A percentile compares a stretch with the other conserved stretches of the same genome.
These are phyloP conservation scores for Rhagonycha fulva DNA, from an alignment of 2,888 invertebrate genomes.

Conservation along the genomic window DNA sequence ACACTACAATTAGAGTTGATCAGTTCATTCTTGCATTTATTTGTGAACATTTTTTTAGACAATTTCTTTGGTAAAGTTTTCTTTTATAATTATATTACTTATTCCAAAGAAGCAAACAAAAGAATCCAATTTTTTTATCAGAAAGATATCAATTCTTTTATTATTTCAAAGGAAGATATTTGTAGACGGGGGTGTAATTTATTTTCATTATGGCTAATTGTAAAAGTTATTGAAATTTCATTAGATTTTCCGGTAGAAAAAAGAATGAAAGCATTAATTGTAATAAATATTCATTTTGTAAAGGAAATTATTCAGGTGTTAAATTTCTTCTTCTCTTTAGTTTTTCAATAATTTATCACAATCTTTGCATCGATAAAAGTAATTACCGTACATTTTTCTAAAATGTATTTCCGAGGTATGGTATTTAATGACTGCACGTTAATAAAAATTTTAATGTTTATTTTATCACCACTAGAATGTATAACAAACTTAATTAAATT, in stretches of 20 bases:
- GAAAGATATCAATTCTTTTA: slow-evolving; percentile 33
- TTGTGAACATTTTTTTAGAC: slow-evolving; percentile 9
- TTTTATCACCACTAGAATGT: neutral
- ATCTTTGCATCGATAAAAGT: neutral
- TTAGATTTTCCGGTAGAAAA: slow-evolving; percentile 35
- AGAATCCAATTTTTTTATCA: slow-evolving; percentile 32
- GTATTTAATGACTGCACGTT: neutral
- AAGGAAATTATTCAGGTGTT: neutral
- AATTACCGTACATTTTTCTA: neutral
- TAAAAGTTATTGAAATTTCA: slow-evolving; percentile 42
- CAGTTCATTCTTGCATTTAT: slow-evolving; percentile 11
- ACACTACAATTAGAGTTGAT: slow-evolving; percentile 24
- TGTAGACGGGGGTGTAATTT: slow-evolving; percentile 40
- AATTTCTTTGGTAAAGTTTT: slow-evolving; percentile 23
- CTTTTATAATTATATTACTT: slow-evolving; percentile 38
- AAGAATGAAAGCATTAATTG: slow-evolving; percentile 11
- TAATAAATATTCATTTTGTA: slow-evolving; percentile 3
- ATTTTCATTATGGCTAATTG: slow-evolving; percentile 51
- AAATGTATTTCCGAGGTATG: neutral
- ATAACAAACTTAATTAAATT: neutral
- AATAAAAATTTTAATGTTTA: neutral
- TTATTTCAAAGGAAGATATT: slow-evolving; percentile 23
- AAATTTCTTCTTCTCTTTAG: neutral
- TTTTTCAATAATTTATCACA: neutral
- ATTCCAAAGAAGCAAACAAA: slow-evolving; percentile 36